Conservation (phyloP, 2,797 vertebrate species). For the Hoplostethus atlanticus region DNA sequence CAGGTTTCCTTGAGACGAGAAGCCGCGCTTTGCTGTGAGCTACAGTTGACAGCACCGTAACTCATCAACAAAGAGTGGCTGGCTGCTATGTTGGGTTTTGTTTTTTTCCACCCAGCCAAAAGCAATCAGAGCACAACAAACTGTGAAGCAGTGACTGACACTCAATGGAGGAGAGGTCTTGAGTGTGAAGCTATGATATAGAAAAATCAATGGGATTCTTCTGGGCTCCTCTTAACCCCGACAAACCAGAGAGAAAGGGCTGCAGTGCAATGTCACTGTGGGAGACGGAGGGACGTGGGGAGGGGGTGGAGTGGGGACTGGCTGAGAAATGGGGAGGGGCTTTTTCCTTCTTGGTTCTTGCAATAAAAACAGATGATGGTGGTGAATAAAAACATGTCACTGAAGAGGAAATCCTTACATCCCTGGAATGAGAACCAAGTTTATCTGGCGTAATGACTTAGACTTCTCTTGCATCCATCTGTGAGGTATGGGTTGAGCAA, state of each 20-base stretch:
- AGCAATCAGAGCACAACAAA: constrained; percentile 54
- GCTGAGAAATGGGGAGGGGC: constrained; percentile 19
- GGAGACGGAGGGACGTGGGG: constrained; percentile 50
- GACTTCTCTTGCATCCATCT: too few relatives aligned
- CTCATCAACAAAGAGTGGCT: constrained; percentile 22
- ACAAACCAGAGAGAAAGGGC: constrained; percentile 28
- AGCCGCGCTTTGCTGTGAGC: constrained; percentile 22
- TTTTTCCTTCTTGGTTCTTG: constrained; percentile 1
- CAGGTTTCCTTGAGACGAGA: constrained; percentile 20
- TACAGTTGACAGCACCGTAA: constrained; percentile 30
- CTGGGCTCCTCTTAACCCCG: constrained; percentile 34
- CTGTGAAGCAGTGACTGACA: constrained; percentile 31
- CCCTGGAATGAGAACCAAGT: not conserved
- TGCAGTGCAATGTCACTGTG: constrained; percentile 41
- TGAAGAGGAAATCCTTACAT: not conserved
- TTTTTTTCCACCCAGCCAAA: constrained; percentile 22
- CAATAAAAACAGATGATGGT: constrained; percentile 1
- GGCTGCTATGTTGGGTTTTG: not conserved
- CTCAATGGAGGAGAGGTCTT: constrained; percentile 30
- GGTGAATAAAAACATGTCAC: not conserved
- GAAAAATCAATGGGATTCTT: constrained; percentile 35
- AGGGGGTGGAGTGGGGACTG: constrained; percentile 33
- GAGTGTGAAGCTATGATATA: constrained; percentile 39
- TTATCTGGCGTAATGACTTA: too few relatives aligned
- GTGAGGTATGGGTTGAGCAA: too few relatives aligned